A percentile compares a stretch with the other conserved stretches of the same genome.
These are phyloP conservation scores for Lasioglossum leucozonium DNA, from an alignment of 2,888 invertebrate genomes.

Conservation along the genomic window DNA sequence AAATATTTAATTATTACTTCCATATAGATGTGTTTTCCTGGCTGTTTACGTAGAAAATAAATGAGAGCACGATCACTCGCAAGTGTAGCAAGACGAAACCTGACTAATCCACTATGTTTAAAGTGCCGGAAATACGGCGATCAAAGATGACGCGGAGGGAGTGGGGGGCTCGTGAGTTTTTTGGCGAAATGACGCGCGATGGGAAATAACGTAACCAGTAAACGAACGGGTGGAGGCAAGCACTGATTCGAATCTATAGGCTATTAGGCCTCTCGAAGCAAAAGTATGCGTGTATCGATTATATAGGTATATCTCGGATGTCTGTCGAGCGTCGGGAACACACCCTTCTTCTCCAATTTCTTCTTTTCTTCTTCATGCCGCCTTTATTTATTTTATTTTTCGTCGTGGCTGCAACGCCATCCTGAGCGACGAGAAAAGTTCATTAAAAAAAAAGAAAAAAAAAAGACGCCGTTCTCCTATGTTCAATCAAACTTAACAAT, in stretches of 20 bases:
- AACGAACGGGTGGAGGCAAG: slow-evolving; percentile 43
- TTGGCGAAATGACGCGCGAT: not conserved
- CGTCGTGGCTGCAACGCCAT: not conserved
- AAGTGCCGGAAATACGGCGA: slow-evolving; percentile 11
- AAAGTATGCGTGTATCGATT: slow-evolving; percentile 54
- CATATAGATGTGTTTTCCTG: slow-evolving; percentile 62
- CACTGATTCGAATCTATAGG: slow-evolving; percentile 57
- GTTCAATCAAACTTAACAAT: not conserved
- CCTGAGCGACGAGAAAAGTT: not conserved
- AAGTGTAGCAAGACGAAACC: slow-evolving; percentile 28
- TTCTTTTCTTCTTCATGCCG: not conserved
- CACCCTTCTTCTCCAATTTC: slow-evolving; percentile 27
- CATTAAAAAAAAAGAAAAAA: not conserved
- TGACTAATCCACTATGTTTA: slow-evolving; percentile 28
- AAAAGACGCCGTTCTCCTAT: not conserved
- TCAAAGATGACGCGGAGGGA: not conserved
- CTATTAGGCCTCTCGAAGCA: slow-evolving; percentile 71
- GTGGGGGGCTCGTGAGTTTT: not conserved
- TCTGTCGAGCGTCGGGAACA: slow-evolving; percentile 38
- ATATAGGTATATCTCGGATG: slow-evolving; percentile 47
- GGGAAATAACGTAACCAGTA: not conserved
- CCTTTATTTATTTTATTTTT: not conserved
- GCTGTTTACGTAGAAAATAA: slow-evolving; percentile 60
- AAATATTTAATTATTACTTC: slow-evolving; percentile 65
- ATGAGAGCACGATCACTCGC: slow-evolving; percentile 47